These are phyloP conservation scores for Drosophila tani DNA, from an alignment of 1,140 invertebrate genomes.

Conservation along the genomic window DNA sequence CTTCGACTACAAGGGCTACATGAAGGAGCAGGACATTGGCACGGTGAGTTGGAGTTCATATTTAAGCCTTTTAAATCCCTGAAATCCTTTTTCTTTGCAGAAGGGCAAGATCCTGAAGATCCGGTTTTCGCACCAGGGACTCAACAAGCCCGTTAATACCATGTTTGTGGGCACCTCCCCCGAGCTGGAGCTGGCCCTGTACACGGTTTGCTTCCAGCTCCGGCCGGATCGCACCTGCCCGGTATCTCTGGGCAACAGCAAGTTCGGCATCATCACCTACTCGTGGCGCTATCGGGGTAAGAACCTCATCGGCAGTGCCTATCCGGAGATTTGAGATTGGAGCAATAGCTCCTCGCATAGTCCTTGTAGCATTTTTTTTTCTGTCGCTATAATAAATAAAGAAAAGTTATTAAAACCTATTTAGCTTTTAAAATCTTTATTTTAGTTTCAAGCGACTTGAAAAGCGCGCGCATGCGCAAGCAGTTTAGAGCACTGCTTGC, in stretches of 20 bases:
- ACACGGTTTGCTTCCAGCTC: conserved; percentile 93
- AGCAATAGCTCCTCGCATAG: background rate
- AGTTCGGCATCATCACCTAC: conserved; percentile 90
- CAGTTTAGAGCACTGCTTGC: background rate
- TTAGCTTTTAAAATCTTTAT: background rate
- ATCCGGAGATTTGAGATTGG: conserved; percentile 88
- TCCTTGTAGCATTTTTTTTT: conserved; percentile 28
- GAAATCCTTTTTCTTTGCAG: conserved; percentile 85
- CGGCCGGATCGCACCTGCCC: conserved; percentile 90
- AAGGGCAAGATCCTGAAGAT: conserved; percentile 92
- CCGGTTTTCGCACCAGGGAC: conserved; percentile 90
- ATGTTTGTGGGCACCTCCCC: conserved; percentile 96
- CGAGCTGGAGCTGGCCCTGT: conserved; percentile 96
- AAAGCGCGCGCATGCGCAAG: conserved; percentile 8
- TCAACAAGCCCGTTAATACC: conserved; percentile 91
- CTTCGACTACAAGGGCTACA: conserved; percentile 92
- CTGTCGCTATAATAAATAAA: conserved; percentile 24
- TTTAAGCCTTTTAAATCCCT: background rate
- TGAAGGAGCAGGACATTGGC: conserved; percentile 90
- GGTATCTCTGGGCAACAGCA: conserved; percentile 89
- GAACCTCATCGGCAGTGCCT: conserved; percentile 92
- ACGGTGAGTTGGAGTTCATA: conserved; percentile 86
- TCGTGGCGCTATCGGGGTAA: conserved; percentile 91
- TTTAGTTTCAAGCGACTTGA: background rate
- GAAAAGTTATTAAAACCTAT: conserved; percentile 1